Evolutionary conservation across 2,797 vertebrate genomes (phyloP).

Genomic region (Periophthalmus magnuspinnatus): DNA sequence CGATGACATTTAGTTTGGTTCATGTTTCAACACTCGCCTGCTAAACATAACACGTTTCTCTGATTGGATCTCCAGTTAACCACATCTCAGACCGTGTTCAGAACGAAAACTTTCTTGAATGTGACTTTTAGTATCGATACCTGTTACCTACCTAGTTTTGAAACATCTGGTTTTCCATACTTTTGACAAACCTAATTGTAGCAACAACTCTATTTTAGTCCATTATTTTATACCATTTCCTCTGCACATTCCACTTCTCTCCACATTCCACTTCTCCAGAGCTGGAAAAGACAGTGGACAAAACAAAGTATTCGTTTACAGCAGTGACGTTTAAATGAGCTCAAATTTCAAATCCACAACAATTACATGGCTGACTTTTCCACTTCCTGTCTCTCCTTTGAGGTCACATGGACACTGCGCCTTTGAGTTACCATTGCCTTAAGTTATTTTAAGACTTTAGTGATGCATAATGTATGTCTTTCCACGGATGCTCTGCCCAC

Average conservation of each 20-base stretch:
- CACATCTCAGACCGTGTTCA: no score
- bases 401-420: conserved; percentile 15
- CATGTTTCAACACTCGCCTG: conserved; percentile 30
- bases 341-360: neutral
- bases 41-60: neutral
- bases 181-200: no score
- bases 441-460: neutral
- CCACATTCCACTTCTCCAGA: neutral
- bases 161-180: no score
- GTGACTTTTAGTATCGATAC: no score
- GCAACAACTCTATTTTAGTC: neutral
- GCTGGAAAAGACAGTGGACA: neutral
- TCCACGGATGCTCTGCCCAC: neutral
- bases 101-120: no score
- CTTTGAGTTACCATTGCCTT: neutral
- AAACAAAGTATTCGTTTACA: neutral
- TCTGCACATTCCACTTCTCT: neutral
- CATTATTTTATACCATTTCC: neutral
- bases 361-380: neutral
- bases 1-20: conserved; percentile 25
- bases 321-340: neutral
- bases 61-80: neutral
- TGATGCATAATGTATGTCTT: conserved; percentile 11
- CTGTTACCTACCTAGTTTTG: no score
- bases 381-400: neutral